Conservation (phyloP, 2,888 invertebrate genomes). For the Spodoptera exigua region DNA sequence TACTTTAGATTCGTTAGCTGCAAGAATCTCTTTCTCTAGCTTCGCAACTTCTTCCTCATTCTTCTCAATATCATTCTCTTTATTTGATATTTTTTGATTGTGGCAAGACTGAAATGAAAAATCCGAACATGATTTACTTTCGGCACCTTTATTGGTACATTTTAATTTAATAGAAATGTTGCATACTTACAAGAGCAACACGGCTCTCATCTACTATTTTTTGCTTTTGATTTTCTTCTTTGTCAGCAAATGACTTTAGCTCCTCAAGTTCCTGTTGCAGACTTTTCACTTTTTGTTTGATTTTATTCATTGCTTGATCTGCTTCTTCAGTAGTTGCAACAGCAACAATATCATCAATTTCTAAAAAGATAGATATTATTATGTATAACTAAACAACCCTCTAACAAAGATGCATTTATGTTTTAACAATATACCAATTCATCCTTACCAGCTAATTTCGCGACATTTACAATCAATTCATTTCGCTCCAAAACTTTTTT, state of each 20-base stretch:
- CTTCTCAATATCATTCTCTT: conserved; percentile 88
- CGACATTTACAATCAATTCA: conserved; percentile 77
- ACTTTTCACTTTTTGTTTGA: conserved; percentile 73
- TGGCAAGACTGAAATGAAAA: conserved; percentile 85
- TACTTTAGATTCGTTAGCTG: conserved; percentile 90
- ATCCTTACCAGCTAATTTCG: conserved; percentile 75
- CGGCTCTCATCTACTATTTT: conserved; percentile 77
- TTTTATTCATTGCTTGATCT: conserved; percentile 67
- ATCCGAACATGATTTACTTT: background rate
- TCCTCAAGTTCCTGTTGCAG: conserved; percentile 74
- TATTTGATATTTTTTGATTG: conserved; percentile 91
- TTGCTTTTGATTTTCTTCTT: conserved; percentile 80
- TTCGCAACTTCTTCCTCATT: conserved; percentile 89
- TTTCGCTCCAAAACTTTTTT: conserved; percentile 82
- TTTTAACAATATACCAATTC: background rate
- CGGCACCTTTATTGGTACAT: no score
- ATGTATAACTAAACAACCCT: no score
- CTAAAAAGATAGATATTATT: conserved; percentile 55
- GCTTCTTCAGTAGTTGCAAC: conserved; percentile 76
- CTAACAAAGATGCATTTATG: no score
- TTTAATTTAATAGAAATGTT: no score
- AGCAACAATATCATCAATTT: conserved; percentile 70
- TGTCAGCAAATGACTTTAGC: conserved; percentile 74
- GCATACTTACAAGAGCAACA: conserved; percentile 75
- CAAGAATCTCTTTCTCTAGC: conserved; percentile 88